phyloP scores from a whole-genome alignment of 2,797 vertebrate genomes.

The Phrynocephalus forsythii region DNA sequence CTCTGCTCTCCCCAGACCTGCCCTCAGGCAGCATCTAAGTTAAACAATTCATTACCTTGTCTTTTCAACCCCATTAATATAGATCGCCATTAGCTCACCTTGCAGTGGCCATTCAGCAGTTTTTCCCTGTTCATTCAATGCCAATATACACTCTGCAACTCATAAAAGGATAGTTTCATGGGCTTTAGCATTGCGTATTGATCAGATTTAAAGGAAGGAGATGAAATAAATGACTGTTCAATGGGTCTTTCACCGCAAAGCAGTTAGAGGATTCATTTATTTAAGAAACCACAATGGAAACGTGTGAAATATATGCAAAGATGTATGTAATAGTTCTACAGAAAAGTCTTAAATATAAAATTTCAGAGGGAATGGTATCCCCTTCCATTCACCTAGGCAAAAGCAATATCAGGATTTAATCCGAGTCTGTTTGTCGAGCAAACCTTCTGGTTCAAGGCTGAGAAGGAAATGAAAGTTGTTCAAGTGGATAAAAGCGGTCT shows the following conservation, averaged over 20 bases:
- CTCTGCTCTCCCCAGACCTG: neutral
- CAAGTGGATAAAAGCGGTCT: neutral
- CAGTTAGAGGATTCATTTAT: neutral
- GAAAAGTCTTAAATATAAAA: too few relatives aligned
- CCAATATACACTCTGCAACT: neutral
- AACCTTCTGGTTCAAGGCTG: neutral
- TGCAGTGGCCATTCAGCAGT: constrained; percentile 13
- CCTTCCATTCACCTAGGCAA: neutral
- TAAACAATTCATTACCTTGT: constrained; percentile 4
- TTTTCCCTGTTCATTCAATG: neutral
- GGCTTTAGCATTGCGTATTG: constrained; percentile 32
- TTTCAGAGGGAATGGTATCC: too few relatives aligned
- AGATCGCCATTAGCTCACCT: neutral
- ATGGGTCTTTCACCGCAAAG: constrained; percentile 26
- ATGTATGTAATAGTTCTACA: neutral
- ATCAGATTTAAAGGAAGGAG: neutral
- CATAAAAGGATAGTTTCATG: constrained; percentile 34
- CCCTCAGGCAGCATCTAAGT: constrained; percentile 1
- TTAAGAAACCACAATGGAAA: neutral
- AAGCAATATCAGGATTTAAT: neutral
- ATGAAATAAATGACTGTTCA: neutral
- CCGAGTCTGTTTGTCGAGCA: neutral
- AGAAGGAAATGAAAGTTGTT: neutral
- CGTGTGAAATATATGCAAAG: constrained; percentile 4
- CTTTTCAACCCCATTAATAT: constrained; percentile 37